A percentile compares a stretch with the other conserved stretches of the same genome.
phyloP scores from a whole-genome alignment of 2,797 vertebrate species.

The Danio choprae region DNA sequence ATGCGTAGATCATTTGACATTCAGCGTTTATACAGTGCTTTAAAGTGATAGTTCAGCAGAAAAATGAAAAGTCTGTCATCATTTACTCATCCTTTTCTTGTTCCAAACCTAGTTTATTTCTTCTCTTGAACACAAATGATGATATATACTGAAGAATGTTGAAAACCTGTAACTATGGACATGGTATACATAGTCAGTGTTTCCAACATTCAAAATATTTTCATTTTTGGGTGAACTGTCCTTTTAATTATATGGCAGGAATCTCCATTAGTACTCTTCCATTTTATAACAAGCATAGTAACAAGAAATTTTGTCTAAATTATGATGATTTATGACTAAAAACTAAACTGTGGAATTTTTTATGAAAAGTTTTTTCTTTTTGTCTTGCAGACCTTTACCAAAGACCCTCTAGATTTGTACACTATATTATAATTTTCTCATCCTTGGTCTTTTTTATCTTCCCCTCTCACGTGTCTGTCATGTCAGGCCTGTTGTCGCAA shows the following conservation, averaged over 20 bases:
- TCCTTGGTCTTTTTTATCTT: neutral
- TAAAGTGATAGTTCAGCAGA: conserved; percentile 18
- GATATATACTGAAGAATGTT: no score
- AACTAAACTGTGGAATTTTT: no score
- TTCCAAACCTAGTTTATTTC: no score
- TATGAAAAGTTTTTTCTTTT: no score
- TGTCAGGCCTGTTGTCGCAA: conserved; percentile 56
- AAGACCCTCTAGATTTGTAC: neutral
- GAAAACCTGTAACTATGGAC: no score
- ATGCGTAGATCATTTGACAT: conserved; percentile 2
- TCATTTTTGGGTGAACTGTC: no score
- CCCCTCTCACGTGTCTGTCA: conserved; percentile 35
- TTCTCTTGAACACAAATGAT: no score
- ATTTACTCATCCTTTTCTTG: no score
- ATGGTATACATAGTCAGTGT: no score
- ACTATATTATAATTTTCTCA: conserved; percentile 3
- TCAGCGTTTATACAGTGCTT: conserved; percentile 12
- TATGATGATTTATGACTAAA: neutral
- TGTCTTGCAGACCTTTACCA: neutral
- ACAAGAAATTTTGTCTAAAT: neutral
- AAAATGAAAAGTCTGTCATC: no score
- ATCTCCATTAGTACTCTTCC: conserved; percentile 24
- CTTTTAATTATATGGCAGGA: neutral
- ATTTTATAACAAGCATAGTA: neutral
- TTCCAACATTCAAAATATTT: no score